Base-by-base conservation (phyloP, 2,797 vertebrate genomes). In the Thalassophryne amazonica region DNA sequence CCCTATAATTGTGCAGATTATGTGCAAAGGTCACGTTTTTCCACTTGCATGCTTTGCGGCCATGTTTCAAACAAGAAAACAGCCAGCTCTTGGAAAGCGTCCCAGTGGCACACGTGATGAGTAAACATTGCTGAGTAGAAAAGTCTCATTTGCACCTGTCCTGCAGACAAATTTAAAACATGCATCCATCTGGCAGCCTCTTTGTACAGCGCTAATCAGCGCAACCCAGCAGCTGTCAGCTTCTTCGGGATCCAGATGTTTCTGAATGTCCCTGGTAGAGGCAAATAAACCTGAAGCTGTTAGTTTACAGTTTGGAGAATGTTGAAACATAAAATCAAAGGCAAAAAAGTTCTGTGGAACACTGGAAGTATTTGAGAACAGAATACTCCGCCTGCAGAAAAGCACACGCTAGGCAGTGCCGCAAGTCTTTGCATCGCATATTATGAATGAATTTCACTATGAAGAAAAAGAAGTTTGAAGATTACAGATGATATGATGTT, bases 21-120 rank as follows among this genome's bases (percentile, higher is more conserved):
- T 33, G 50, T 14, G 7, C 19, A 5, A 31, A 35, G 73, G 76
- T 81, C 70, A 58, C 1, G 10, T 21, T 65, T 76, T 81, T 81
- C 75, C 84, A 63, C 30, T 63, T 29, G 9, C 42, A 36, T 23
- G 24, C 11, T 46, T 18, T 17, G 8, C 3, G 24, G 46, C 46
- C 2, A 21, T 20, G 11, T 19, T 22, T 43, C 15, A 15, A 48
- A 41, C 1, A 38, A 42, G n/a, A 35, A 38, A 63, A 41, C 15
- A 25, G 13, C 10, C 7, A 37, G 36, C 23, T 21, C n/a, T 35
- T 46, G 12, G 3, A 49, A 36, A 55, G 40, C 17, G 3, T 24
- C 8, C 14, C n/a, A 1, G n/a, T 46, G 28, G 46, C 21, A 13
- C 7, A 59, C 4, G 37, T 22, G 11, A 38, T 16, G 13, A 21